A percentile compares a stretch with the other conserved stretches of the same genome.
Evolutionary conservation across 2,888 invertebrate species (phyloP).

Genomic region (Brachyopa scutellaris): DNA sequence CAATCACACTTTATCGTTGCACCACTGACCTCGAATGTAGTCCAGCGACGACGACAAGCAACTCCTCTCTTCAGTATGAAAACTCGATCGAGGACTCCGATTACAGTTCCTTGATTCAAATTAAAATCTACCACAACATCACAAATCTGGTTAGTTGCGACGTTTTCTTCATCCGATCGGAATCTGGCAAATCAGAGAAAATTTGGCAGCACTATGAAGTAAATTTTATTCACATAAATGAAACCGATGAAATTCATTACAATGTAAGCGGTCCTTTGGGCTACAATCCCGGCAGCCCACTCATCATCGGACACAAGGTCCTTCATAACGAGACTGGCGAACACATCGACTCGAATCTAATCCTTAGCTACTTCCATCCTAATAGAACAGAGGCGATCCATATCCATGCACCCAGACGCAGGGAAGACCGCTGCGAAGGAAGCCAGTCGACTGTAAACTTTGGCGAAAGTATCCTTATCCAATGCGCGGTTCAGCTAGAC

Average conservation of each 20-base stretch:
- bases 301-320: constrained; percentile 76
- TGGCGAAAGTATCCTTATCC: constrained; percentile 76
- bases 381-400: constrained; percentile 49
- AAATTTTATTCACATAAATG: constrained; percentile 73
- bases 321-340: constrained; percentile 74
- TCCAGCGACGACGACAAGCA: constrained; percentile 2
- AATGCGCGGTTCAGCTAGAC: constrained; percentile 76
- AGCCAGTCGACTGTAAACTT: constrained; percentile 74
- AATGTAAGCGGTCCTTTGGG: constrained; percentile 78
- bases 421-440: constrained; percentile 57
- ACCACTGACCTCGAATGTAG: constrained; percentile 9
- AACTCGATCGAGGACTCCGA: constrained; percentile 25
- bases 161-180: constrained; percentile 49
- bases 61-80: not conserved
- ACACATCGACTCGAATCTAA: constrained; percentile 52
- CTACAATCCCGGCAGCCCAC: constrained; percentile 76
- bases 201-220: constrained; percentile 76
- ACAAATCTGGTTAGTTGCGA: constrained; percentile 69
- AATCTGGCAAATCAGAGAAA: not conserved
- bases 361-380: constrained; percentile 76
- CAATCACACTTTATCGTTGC: constrained; percentile 38
- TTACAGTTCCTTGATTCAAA: constrained; percentile 64
- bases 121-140: constrained; percentile 75
- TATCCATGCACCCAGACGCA: constrained; percentile 66
- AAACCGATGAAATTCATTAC: constrained; percentile 13